Conservation (phyloP, 2,888 invertebrate genomes). For the Hypercompe scribonia region DNA sequence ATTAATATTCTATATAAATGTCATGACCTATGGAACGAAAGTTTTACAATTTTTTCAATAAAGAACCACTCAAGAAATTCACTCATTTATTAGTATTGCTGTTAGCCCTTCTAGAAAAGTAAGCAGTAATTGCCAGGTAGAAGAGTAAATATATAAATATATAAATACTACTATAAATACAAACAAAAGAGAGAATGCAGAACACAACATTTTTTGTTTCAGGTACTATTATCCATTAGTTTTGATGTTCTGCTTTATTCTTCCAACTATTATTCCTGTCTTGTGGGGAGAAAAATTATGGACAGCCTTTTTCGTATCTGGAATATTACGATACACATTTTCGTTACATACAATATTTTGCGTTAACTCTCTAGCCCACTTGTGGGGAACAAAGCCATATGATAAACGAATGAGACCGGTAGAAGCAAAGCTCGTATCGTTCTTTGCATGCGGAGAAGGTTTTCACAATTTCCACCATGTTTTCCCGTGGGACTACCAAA, state of each 20-base stretch:
- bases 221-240: conserved; percentile 18
- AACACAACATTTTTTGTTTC: conserved; percentile 6
- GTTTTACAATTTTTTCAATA: no score
- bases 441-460: conserved; percentile 53
- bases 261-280: conserved; percentile 19
- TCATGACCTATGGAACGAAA: no score
- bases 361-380: conserved; percentile 24
- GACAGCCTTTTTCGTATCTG: conserved; percentile 14
- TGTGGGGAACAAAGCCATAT: conserved; percentile 32
- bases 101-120: no score
- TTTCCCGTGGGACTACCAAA: conserved; percentile 59
- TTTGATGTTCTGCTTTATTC: neutral
- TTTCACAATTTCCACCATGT: conserved; percentile 64
- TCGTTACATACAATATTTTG: conserved; percentile 15
- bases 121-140: no score
- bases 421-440: conserved; percentile 20
- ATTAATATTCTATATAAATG: no score
- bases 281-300: conserved; percentile 26
- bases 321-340: conserved; percentile 13
- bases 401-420: conserved; percentile 28
- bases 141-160: no score
- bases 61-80: no score
- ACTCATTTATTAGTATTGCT: no score
- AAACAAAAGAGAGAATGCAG: no score
- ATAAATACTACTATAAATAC: no score